These are phyloP conservation scores for Netelia inedita DNA, from an alignment of 2,888 invertebrate species.

Conservation along the genomic window DNA sequence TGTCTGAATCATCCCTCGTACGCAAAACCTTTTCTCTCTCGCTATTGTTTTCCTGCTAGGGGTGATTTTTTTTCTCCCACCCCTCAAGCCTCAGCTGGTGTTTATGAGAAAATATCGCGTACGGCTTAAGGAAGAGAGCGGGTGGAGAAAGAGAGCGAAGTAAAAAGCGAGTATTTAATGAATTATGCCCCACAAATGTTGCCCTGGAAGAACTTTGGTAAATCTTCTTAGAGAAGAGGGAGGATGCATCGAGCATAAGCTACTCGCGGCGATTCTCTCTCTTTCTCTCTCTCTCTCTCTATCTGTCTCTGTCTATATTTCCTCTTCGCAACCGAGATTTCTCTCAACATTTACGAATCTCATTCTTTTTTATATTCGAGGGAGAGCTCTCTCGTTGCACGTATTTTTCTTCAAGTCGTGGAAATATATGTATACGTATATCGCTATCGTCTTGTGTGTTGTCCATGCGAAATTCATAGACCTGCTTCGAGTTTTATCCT, in stretches of 20 bases:
- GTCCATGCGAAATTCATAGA: slow-evolving; percentile 61
- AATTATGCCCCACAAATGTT: background rate
- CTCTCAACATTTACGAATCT: slow-evolving; percentile 19
- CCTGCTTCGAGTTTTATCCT: slow-evolving; percentile 54
- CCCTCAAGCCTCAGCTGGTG: background rate
- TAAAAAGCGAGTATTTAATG: background rate
- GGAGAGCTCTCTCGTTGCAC: slow-evolving; percentile 2
- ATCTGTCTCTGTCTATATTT: too few species aligned
- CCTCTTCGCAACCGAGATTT: background rate
- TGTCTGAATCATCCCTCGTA: too few species aligned
- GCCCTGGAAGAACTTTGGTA: background rate
- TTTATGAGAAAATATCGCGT: background rate
- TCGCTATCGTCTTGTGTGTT: background rate
- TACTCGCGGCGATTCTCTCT: background rate
- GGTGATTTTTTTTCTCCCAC: background rate
- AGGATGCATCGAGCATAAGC: background rate
- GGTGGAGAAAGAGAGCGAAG: too few species aligned
- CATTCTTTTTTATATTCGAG: slow-evolving; percentile 33
- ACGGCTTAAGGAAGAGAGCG: background rate
- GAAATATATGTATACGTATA: background rate
- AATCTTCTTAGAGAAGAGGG: background rate
- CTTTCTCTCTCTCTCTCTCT: too few species aligned
- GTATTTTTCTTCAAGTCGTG: background rate
- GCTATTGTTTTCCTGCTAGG: background rate
- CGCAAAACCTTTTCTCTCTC: background rate